Base-by-base conservation (phyloP, 1,140 invertebrate genomes). In the Hyles vespertilio region DNA sequence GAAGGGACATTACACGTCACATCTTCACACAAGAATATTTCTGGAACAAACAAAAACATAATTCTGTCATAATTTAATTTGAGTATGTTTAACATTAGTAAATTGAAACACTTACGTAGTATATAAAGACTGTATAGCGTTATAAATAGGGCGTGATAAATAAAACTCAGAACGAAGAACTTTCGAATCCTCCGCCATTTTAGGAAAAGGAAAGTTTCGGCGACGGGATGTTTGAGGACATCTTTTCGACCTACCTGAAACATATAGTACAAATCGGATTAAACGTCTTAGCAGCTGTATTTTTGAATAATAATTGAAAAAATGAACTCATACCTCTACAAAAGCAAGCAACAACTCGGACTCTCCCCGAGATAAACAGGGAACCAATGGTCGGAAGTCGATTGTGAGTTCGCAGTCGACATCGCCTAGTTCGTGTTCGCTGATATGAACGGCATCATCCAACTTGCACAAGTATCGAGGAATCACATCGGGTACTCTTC, bases 151-250 rank as follows among this genome's bases (percentile, higher is more conserved):
- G 93, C 91, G 69, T 96, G 95, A 76, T 95, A 96, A 32, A 94
- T 89, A 11, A 96, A 86, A 69, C 94, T 96, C 57, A 96, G 90
- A 0, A 96, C 88, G 69, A 96, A 96, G 78, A 96, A 96, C 79
- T 96, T 95, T 45, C 96, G 90, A 52, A 96, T 96, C 68, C 93
- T 91, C 22, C 93, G 84, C 95, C 96, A 97, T 89, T 96, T 96
- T 3, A 96, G 81, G 61, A 94, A 93, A 0, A 96, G 81, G 71
- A 96, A 96, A 7, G 94, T 96, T 74, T 96, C 94, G 60, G 93
- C 95, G 0, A 96, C 89, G 1, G 95, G 95, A 87, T 96, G 95
- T 78, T 95, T 94, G 2, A 96, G 80, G 22, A 96, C 87, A 36
- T 95, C 92, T 65, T 93, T 92, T 59, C 94, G 92, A 3, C 94